A percentile compares a stretch with the other conserved stretches of the same genome.
Conservation (phyloP, 2,797 vertebrate species). For the Sebastes itinus region DNA sequence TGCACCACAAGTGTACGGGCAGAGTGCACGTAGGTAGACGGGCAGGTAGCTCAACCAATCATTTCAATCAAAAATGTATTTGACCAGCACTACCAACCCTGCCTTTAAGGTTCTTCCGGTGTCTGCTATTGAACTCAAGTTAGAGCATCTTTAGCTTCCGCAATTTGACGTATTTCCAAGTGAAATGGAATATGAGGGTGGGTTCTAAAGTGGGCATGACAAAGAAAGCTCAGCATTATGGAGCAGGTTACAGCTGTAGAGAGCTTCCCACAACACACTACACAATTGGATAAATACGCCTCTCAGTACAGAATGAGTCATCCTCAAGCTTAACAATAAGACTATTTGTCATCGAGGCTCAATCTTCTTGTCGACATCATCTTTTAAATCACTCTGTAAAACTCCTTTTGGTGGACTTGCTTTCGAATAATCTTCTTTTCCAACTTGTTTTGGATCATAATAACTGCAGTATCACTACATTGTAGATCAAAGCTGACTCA, state of each 20-base stretch:
- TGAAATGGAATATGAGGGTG: not conserved
- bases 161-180: not conserved
- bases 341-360: not conserved
- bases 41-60: no score
- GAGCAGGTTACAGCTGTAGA: not conserved
- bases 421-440: not conserved
- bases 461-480: not conserved
- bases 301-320: not conserved
- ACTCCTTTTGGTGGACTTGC: not conserved
- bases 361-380: not conserved
- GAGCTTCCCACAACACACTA: not conserved
- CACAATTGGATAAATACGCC: not conserved
- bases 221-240: not conserved
- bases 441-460: not conserved
- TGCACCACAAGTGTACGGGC: accelerated
- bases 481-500: not conserved
- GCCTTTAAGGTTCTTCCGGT: not conserved
- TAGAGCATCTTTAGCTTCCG: not conserved
- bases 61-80: no score
- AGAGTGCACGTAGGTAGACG: no score
- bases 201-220: not conserved
- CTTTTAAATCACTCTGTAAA: not conserved
- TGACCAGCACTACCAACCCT: no score
- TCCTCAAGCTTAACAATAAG: not conserved
- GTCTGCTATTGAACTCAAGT: not conserved